Evolutionary conservation across 2,797 vertebrate species (phyloP), one percentile per base, ranked within the genome.

Genomic region (Saguinus oedipus): DNA sequence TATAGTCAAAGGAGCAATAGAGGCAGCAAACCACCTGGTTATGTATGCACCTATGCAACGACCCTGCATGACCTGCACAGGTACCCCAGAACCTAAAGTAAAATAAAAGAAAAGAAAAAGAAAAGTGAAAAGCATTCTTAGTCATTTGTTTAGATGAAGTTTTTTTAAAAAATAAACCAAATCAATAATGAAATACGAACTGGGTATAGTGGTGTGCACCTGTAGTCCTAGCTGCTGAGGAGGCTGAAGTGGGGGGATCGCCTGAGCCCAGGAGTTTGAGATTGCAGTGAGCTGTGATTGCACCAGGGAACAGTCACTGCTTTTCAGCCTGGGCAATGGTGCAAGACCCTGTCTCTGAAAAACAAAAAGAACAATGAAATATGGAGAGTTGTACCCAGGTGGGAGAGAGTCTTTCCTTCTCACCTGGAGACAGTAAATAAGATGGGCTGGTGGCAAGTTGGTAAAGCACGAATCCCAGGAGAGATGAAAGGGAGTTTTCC

Each of bases 371-470:
- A 48, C 48, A 44, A 61, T 44, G 10, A 24, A 61, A 57, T 36
- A 20, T 4, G n/a, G 79, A 81, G 55, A 44, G 12, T 20, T 64
- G 44, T 22, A 15, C 59, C 20, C 1, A 5, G 30, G 24, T 6
- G 7, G 19, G 24, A 15, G 17, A 48, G 4, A 30, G 57, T 10
- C 3, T 44, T 42, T 79, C 20, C 72, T 88, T 89, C 26, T 87
- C 48, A 74, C 17, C 9, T 76, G 61, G 36, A 26, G 26, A 39
- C 11, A 61, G 19, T 33, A 55, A 44, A 74, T 27, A 5, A 64
- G 75, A 26, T 5, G 2, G 14, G 17, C 1, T 48, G 39, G 20
- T 0, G 0, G 17, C n/a, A 55, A 5, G 20, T 0, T 11, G 9
- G 8, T 22, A n/a, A 26, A 33, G 4, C 7, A 12, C 1, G 7